Conservation (phyloP, 1,140 invertebrate genomes). For the Plectus sambesii region DNA sequence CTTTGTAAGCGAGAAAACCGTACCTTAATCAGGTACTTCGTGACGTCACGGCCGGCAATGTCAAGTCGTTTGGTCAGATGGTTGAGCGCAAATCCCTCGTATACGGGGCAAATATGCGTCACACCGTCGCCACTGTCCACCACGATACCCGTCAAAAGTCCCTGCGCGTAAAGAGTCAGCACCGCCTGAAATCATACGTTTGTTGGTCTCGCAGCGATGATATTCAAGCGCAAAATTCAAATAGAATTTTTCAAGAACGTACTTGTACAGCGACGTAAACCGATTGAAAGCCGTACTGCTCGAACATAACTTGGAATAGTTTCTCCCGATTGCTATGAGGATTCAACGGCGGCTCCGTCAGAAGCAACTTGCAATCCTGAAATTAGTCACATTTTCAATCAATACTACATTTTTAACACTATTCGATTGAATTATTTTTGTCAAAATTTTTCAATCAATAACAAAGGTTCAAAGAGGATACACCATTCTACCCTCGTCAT, state of each 20-base stretch:
- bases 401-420: too few relatives aligned
- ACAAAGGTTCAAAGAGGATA: too few relatives aligned
- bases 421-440: too few relatives aligned
- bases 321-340: constrained; percentile 93
- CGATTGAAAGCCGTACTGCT: constrained; percentile 90
- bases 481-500: too few relatives aligned
- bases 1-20: constrained; percentile 13
- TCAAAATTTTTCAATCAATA: too few relatives aligned
- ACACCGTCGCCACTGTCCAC: constrained; percentile 98
- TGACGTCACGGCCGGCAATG: constrained; percentile 95
- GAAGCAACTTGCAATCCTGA: constrained; percentile 77
- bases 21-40: constrained; percentile 93
- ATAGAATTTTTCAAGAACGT: too few relatives aligned
- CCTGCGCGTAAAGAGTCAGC: constrained; percentile 93
- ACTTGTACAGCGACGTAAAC: constrained; percentile 87
- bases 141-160: constrained; percentile 86
- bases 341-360: constrained; percentile 99
- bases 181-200: constrained; percentile 59
- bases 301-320: constrained; percentile 99
- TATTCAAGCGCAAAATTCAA: neutral
- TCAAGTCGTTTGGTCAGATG: constrained; percentile 87
- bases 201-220: constrained; percentile 12
- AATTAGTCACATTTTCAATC: constrained; percentile 15
- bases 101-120: constrained; percentile 98
- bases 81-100: constrained; percentile 86